Base-by-base conservation (phyloP, 2,797 vertebrate species). In the Cephalopachus bancanus region DNA sequence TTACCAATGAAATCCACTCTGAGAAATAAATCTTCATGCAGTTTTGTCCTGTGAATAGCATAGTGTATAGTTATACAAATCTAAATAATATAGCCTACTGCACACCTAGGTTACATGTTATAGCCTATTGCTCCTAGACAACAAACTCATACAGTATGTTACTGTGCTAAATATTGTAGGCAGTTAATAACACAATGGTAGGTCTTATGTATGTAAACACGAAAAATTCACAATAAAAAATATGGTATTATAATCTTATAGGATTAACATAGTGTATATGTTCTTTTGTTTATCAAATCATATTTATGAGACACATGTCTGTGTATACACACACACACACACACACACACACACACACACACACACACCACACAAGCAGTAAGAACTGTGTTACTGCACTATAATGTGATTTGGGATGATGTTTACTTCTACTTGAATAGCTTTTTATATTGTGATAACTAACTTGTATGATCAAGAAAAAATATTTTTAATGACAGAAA, bases 401-500 rank as follows among this genome's bases (percentile, higher is more conserved):
- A 24, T 55, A 84, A 57, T 88, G 24, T 69, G 55, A 89, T 89
- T 81, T 83, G 10, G 3, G 3, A 19, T 79, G 8, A 17, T 91
- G 22, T 33, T 88, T 87, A 57, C 16, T 15, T 93, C 90, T 75
- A 11, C 11, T 65, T 33, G 55, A 92, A 80, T 90, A 92, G 79
- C n/a, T 79, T 86, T 88, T 65, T 75, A 26, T 78, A 69, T 24
- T 96, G 30, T 67, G 24, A 89, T 15, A 67, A 28, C 24, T 88
- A 7, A 81, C 49, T 67, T 90, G 12, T 84, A 51, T 9, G 72
- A 76, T 80, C 65, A 95, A 93, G 59, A 22, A 65, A 94, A 89
- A 87, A 59, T 80, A 72, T 26, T 88, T 91, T 84, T 60, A 88
- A 57, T 80, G 84, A 90, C 19, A 93, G 91, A 91, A 91, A 53